Evolutionary conservation across 2,888 invertebrate genomes (phyloP), one percentile per base, ranked within the genome.

Genomic region (Aporophyla lueneburgensis): DNA sequence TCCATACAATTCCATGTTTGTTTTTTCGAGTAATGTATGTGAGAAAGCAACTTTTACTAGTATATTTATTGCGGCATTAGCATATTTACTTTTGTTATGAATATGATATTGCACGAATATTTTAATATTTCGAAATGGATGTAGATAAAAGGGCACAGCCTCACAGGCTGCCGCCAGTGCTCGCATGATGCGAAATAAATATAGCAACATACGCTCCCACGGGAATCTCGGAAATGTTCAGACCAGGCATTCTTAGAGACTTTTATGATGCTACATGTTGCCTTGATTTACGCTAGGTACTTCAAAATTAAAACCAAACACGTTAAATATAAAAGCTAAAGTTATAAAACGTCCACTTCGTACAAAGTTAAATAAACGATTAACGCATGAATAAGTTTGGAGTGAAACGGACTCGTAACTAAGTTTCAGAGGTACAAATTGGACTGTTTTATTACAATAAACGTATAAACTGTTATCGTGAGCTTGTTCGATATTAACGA

Each of bases 401-500:
- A 83, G 58, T 78, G 58, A 74, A 86, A 82, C 59, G 61, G 78
- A 78, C 78, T 87, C 82, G 84, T 90, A 85, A 85, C 68, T 49
- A 84, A 88, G 83, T 88, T 90, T 88, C 78, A 87, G 89, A 88
- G 86, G 85, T 87, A 86, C 84, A 89, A 91, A 91, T 90, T 88
- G 86, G 86, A 84, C 61, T 83, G 77, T 87, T 91, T 91, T 87
- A 89, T 90, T 89, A 89, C 68, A 88, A 90, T 88, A 88, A 86
- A 82, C 80, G 86, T 86, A 89, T 91, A 90, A 91, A 92, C 87
- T 87, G 89, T 89, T 91, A 91, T 90, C 89, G 90, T 88, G 89
- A 91, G 90, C 90, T 92, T 91, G 93, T 91, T 92, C 91, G 89
- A 92, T 93, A 93, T 85, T 92, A 93, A 92, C 90, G 91, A 89